phyloP scores from a whole-genome alignment of 1,140 invertebrate species.

The Helicoverpa zea region DNA sequence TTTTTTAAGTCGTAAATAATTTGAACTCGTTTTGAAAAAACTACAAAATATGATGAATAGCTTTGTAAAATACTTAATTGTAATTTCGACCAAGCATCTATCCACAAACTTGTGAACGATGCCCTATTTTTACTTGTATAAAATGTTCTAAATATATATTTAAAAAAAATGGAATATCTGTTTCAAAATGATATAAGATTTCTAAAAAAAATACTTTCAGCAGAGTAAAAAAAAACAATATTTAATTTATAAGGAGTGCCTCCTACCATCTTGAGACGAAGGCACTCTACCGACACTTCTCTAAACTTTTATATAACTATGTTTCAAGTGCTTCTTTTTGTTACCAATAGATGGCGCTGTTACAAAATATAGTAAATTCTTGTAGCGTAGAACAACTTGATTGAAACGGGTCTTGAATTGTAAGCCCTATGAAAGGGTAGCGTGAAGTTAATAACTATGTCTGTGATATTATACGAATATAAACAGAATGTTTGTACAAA shows the following conservation, averaged over 20 bases:
- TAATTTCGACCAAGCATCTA: too few species aligned
- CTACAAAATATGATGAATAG: too few species aligned
- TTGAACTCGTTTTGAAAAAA: too few species aligned
- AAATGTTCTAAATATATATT: too few species aligned
- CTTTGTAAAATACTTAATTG: too few species aligned
- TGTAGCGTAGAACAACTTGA: background rate
- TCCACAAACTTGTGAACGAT: too few species aligned
- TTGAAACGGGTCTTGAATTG: constrained; percentile 21
- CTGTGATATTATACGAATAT: constrained; percentile 41
- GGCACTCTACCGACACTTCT: constrained; percentile 16
- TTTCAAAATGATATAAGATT: too few species aligned
- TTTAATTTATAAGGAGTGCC: background rate
- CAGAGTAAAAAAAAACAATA: background rate
- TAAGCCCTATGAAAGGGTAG: background rate
- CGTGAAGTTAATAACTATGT: constrained; percentile 9
- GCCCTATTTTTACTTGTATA: too few species aligned
- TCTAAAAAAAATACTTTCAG: background rate
- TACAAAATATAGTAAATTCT: background rate
- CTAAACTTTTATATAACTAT: constrained; percentile 16
- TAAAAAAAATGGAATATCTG: too few species aligned
- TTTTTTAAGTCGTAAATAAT: too few species aligned
- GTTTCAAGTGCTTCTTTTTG: constrained; percentile 23
- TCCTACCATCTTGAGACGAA: background rate
- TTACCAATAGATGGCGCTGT: constrained; percentile 41
- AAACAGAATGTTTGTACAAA: constrained; percentile 32